phyloP scores from a whole-genome alignment of 1,140 invertebrate genomes.

The Lordiphosa stackelbergi region DNA sequence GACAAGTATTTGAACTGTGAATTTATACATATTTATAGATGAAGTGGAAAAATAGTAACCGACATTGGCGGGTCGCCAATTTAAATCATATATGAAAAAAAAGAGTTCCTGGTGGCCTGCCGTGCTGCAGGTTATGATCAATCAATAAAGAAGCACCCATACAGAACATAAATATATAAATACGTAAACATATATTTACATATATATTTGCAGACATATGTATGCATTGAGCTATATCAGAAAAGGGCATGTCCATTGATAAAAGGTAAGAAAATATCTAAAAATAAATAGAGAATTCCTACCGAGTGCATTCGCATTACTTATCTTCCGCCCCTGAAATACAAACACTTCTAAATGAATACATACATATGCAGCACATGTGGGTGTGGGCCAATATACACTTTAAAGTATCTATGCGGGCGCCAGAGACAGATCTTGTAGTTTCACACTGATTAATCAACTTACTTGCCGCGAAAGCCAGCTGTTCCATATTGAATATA shows the following conservation, averaged over 20 bases:
- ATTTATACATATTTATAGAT: no score
- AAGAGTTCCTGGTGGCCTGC: no score
- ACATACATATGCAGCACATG: constrained; percentile 21
- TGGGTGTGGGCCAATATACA: constrained; percentile 14
- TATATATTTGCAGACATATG: constrained; percentile 13
- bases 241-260: constrained; percentile 60
- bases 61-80: no score
- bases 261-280: constrained; percentile 57
- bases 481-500: constrained; percentile 84
- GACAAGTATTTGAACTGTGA: no score
- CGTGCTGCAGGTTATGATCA: no score
- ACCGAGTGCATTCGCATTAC: constrained; percentile 38
- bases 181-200: constrained; percentile 20
- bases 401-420: constrained; percentile 3
- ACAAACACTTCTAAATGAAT: constrained; percentile 15
- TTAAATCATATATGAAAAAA: no score
- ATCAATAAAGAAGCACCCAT: no score
- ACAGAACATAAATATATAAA: neutral
- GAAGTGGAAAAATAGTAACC: no score
- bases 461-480: constrained; percentile 85
- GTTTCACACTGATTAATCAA: constrained; percentile 18
- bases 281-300: constrained; percentile 48
- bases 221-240: constrained; percentile 2
- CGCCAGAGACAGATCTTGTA: constrained; percentile 3
- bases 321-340: constrained; percentile 49